A percentile compares a stretch with the other conserved stretches of the same genome.
phyloP scores from a whole-genome alignment of 2,797 vertebrate genomes.

The Alauda arvensis region DNA sequence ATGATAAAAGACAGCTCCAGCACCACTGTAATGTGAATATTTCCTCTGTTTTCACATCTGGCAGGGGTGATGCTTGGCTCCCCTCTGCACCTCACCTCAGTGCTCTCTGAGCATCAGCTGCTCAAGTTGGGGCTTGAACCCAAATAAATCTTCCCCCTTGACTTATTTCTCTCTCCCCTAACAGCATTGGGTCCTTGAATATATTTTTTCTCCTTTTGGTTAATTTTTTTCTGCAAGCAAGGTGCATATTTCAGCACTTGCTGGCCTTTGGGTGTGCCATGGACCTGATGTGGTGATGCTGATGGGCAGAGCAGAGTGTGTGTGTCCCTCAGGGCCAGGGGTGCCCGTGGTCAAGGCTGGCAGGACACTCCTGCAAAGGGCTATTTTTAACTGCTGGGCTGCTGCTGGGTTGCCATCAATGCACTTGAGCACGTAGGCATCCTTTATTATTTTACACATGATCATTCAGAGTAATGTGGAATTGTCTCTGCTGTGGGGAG shows the following conservation, averaged over 20 bases:
- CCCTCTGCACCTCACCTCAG: not conserved
- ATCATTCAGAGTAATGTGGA: not conserved
- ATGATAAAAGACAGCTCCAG: not conserved
- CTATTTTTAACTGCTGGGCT: constrained; percentile 30
- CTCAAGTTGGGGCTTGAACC: not conserved
- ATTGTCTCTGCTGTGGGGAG: not conserved
- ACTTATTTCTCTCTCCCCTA: not conserved
- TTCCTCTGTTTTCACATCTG: not conserved
- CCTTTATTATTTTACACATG: not conserved
- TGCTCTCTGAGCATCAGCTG: not conserved
- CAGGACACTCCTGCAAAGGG: not conserved
- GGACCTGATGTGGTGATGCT: fast-evolving
- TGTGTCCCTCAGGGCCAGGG: not conserved
- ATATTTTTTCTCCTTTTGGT: not conserved
- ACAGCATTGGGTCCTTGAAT: not conserved
- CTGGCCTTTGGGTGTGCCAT: fast-evolving
- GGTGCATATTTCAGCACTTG: fast-evolving
- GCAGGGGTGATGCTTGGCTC: not conserved
- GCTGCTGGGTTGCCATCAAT: not conserved
- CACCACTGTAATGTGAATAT: not conserved
- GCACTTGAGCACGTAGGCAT: not conserved
- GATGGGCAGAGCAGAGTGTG: not conserved
- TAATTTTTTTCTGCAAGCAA: not conserved
- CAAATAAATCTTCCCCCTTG: not conserved
- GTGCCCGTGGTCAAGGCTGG: not conserved